Conservation (phyloP, 2,113 vertebrate species). For the Chitala chitala region DNA sequence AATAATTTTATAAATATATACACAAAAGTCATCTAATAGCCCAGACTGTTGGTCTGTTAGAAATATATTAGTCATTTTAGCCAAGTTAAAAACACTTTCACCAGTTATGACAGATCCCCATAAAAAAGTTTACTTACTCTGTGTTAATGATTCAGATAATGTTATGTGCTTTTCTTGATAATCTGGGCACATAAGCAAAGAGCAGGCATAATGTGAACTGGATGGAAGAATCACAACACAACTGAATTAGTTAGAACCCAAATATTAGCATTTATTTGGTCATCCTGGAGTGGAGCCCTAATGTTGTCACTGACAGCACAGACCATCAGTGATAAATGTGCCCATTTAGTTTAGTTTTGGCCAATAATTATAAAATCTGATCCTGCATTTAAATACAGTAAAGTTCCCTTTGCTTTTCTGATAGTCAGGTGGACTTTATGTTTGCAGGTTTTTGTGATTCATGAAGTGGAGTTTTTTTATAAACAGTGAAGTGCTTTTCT, state of each 20-base stretch:
- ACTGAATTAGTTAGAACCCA: not conserved
- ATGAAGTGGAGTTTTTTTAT: not conserved
- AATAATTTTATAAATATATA: not conserved
- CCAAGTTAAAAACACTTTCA: not conserved
- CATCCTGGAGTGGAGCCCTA: not conserved
- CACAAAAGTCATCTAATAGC: not conserved
- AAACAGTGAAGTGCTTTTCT: not conserved
- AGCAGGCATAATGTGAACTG: not conserved
- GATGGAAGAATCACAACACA: not conserved
- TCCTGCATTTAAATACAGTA: not conserved
- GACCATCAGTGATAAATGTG: no score
- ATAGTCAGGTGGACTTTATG: no score
- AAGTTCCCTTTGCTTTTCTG: not conserved
- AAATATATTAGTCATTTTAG: not conserved
- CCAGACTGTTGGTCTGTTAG: not conserved
- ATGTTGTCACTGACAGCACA: no score
- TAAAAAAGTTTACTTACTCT: not conserved
- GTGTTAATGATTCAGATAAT: constrained; percentile 3
- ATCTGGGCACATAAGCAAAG: constrained; percentile 2
- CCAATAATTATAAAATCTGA: not conserved
- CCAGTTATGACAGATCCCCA: not conserved
- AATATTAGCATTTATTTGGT: not conserved
- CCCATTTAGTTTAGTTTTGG: not conserved
- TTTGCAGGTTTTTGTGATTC: no score
- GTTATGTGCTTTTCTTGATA: not conserved